Base-by-base conservation (phyloP, 2,113 vertebrate genomes). In the Mustela nigripes region DNA sequence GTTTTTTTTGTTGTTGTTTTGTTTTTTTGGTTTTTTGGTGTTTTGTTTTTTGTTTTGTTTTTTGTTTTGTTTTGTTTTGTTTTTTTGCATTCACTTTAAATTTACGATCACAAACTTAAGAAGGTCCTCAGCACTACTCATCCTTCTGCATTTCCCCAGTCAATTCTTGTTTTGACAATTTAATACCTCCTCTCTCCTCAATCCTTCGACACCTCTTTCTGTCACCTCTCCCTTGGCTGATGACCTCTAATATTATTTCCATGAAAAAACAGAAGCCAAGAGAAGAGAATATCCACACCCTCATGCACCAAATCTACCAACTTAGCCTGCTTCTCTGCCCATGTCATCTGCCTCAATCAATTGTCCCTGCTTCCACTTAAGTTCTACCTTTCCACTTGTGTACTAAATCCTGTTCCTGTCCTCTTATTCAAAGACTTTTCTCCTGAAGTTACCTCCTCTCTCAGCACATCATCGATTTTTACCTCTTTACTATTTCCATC, bases 401-500 rank as follows among this genome's bases (percentile, higher is more conserved):
- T 79, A 50, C 36, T 87, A 4, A 8, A 90, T 62, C 84, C 28
- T 73, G 31, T 67, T 78, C 56, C 45, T 58, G 39, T 65, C 90
- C 60, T 71, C 45, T 82, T 16, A 88, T 56, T 96, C 87, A 94
- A 78, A 74, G 11, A 85, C 33, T 88, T 62, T 95, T 89, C 73
- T 79, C 62, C 67, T 82, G n/a, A 93, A 76, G 63, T 86, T 69
- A 94, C 24, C 33, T 89, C 50, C 63, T 71, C 22, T 89, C 14
- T 53, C 45, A 92, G 63, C 14, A 78, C 11, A 94, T 62, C 73
- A 58, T 79, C 65, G 85, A 11, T 74, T 87, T 94, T 90, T 73
- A 80, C 74, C 97, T 92, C 45, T 76, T 73, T 89, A 85, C 45
- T 39, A 95, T 71, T 95, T 89, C 36, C 69, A 80, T 71, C 39